Evolutionary conservation across 2,888 invertebrate species (phyloP), one percentile per base, ranked within the genome.

Genomic region (Clivina fossor): DNA sequence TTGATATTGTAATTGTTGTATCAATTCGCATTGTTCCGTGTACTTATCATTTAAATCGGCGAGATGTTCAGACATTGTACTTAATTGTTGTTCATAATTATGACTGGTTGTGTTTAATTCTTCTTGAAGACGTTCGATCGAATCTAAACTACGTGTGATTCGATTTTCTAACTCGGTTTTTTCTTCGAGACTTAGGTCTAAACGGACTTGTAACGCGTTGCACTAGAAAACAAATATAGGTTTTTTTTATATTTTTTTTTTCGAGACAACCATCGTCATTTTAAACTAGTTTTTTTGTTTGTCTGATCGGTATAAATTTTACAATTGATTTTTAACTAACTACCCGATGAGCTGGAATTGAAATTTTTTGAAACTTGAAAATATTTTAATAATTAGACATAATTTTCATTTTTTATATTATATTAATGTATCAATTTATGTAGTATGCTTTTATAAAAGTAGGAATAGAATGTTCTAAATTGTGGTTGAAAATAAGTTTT

Each of bases 31-130:
- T 68, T 91, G 90, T 49, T 75, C 74, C 16, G 93, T 84, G 43
- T 96, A 80, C 75, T 91, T 93, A 64, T 94, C 94, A 74, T 88
- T 88, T 78, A 88, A 82, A 47, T 82, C 81, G 13, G 87, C 87
- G 64, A 89, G 75, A 73, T 88, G 88, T 65, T 88, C 88, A 62
- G 85, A 86, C 83, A 89, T 85, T 56, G 84, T 84, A 65, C 84
- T 84, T 49, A 89, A 73, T 68, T 89, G 88, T 24, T 78, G 74
- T 69, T 86, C 85, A 68, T 86, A 87, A 71, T 86, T 86, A 53
- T 71, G 67, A 60, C 66, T 79, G 2, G 82, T 82, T n/a, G 80
- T 80, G 59, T 78, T 76, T 40, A 88, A 75, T 69, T 88, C 87
- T 69, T 89, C 89, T 72, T 84, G 77, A n/a, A 82, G 68, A 58